Conservation (phyloP, 2,888 invertebrate species). For the Drosophila limbata region DNA sequence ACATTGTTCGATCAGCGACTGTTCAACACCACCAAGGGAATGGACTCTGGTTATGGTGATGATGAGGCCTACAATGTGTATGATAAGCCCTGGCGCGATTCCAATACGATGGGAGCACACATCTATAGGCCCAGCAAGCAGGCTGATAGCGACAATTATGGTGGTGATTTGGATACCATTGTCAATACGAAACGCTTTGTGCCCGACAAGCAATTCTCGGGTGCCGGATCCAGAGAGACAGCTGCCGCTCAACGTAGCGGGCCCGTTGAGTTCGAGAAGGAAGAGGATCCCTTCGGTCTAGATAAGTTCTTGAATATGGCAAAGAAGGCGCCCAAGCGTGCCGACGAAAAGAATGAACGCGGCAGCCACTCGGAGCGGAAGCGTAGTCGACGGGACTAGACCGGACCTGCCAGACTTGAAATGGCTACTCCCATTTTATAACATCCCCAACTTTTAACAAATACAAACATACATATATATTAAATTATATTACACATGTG, state of each 20-base stretch:
- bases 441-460: slow-evolving; percentile 34
- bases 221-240: slow-evolving; percentile 89
- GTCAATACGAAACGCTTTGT: slow-evolving; percentile 97
- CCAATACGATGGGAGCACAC: slow-evolving; percentile 93
- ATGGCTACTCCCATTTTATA: slow-evolving; percentile 34
- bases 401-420: not conserved
- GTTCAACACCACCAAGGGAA: slow-evolving; percentile 96
- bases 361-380: slow-evolving; percentile 76
- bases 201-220: slow-evolving; percentile 98
- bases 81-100: slow-evolving; percentile 98
- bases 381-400: slow-evolving; percentile 72
- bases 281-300: slow-evolving; percentile 97
- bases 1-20: slow-evolving; percentile 97
- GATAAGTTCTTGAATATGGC: slow-evolving; percentile 99
- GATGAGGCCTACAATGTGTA: slow-evolving; percentile 99
- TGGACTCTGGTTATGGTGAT: slow-evolving; percentile 97
- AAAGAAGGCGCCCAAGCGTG: slow-evolving; percentile 91
- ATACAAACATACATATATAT: slow-evolving; percentile 27
- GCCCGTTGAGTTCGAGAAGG: slow-evolving; percentile 97
- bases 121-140: slow-evolving; percentile 95
- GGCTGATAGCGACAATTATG: slow-evolving; percentile 95
- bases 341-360: slow-evolving; percentile 86
- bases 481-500: slow-evolving; percentile 18
- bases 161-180: slow-evolving; percentile 95
- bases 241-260: slow-evolving; percentile 90